These are phyloP conservation scores for Chlorops oryzae DNA, from an alignment of 1,140 invertebrate genomes.

Conservation along the genomic window DNA sequence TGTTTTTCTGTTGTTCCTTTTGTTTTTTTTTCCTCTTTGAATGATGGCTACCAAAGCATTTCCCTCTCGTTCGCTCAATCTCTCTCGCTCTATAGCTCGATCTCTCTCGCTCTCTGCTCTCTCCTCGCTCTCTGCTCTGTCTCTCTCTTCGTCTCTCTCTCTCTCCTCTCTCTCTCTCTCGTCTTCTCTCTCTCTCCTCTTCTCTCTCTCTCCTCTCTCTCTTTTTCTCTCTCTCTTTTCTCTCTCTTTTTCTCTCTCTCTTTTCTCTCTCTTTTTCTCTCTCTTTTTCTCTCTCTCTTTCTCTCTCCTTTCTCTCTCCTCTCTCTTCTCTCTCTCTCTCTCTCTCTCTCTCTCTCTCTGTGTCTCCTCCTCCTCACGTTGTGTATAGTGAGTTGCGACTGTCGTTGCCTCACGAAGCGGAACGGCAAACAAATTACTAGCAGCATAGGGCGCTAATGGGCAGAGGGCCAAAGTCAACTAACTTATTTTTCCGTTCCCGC, in stretches of 20 bases:
- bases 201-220: neutral
- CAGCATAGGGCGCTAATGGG: neutral
- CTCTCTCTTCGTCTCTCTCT: neutral
- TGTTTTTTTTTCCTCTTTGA: neutral
- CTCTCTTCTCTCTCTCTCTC: neutral
- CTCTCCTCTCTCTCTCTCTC: neutral
- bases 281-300: neutral
- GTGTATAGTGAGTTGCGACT: constrained; percentile 12
- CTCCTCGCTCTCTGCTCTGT: neutral
- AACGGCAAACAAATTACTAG: neutral
- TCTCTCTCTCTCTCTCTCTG: neutral
- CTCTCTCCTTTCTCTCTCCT: neutral
- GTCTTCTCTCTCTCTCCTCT: neutral
- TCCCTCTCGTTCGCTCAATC: neutral
- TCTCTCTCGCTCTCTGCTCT: neutral
- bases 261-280: neutral
- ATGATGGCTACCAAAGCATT: too few species aligned
- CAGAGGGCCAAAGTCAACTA: neutral
- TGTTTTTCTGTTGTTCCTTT: too few species aligned
- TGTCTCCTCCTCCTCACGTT: constrained; percentile 4
- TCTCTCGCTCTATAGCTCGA: neutral
- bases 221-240: neutral
- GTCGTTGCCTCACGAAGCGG: neutral
- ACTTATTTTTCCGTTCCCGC: too few species aligned
- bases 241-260: constrained; percentile 9